Percentiles rank a stretch among this genome's conserved stretches.
Conservation (phyloP, 1,140 invertebrate species). For the Camponotus pennsylvanicus region DNA sequence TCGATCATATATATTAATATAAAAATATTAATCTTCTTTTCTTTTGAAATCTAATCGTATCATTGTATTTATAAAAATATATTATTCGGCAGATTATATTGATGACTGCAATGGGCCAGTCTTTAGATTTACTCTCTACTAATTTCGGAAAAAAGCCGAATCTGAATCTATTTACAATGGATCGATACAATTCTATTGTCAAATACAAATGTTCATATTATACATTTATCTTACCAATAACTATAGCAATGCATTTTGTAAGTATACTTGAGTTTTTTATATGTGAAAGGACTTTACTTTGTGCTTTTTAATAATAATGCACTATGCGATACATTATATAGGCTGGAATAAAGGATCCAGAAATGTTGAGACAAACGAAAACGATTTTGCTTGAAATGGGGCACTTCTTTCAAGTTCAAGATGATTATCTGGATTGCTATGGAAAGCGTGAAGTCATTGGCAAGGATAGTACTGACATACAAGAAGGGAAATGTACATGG, state of each 20-base stretch:
- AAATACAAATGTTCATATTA: constrained; percentile 99
- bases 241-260: constrained; percentile 95
- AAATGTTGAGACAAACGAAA: constrained; percentile 94
- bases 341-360: constrained; percentile 91
- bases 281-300: background rate
- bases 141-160: constrained; percentile 89
- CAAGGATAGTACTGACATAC: constrained; percentile 96
- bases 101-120: constrained; percentile 94
- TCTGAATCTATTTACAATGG: constrained; percentile 93
- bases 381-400: constrained; percentile 97
- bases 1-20: background rate
- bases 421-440: constrained; percentile 98
- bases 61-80: constrained; percentile 40
- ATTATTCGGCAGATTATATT: constrained; percentile 88
- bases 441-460: constrained; percentile 94
- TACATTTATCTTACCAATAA: constrained; percentile 96
- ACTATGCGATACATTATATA: constrained; percentile 67
- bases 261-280: constrained; percentile 78
- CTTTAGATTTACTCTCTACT: constrained; percentile 89
- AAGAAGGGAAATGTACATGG: constrained; percentile 99
- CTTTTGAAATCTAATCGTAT: background rate
- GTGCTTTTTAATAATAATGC: background rate
- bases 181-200: constrained; percentile 95
- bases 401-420: constrained; percentile 98
- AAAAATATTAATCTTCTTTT: background rate